Evolutionary conservation across 2,113 vertebrate genomes (phyloP).

Genomic region (Cebidichthys violaceus): DNA sequence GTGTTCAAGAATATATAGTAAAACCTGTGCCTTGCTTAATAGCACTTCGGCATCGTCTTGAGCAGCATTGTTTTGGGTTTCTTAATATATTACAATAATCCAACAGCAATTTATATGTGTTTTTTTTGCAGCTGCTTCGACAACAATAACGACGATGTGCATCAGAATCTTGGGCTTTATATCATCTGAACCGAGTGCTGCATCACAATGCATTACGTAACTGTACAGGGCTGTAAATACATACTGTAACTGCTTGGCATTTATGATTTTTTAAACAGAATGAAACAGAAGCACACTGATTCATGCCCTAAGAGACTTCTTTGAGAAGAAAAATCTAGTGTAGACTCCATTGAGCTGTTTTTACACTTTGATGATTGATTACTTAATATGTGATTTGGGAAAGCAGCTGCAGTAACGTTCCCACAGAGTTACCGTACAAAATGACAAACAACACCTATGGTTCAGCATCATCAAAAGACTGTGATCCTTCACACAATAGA

Average conservation of each 20-base stretch:
- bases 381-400: slow-evolving; percentile 8
- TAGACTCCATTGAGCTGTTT: neutral
- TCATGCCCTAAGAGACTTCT: neutral
- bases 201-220: slow-evolving; percentile 16
- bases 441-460: slow-evolving; percentile 29
- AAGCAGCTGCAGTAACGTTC: neutral
- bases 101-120: neutral
- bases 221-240: slow-evolving; percentile 2
- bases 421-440: slow-evolving; percentile 24
- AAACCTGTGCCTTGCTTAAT: neutral
- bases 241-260: neutral
- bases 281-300: neutral
- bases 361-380: neutral
- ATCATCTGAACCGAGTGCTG: neutral
- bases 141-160: neutral
- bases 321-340: neutral
- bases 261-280: neutral
- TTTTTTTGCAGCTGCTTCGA: neutral
- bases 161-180: neutral
- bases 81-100: neutral
- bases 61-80: slow-evolving; percentile 10
- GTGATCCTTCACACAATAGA: slow-evolving; percentile 57
- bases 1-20: too few species aligned
- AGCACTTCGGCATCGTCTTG: neutral
- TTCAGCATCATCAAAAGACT: slow-evolving; percentile 36